Evolutionary conservation across 2,797 vertebrate species (phyloP).

Genomic region (Sphenodon punctatus): DNA sequence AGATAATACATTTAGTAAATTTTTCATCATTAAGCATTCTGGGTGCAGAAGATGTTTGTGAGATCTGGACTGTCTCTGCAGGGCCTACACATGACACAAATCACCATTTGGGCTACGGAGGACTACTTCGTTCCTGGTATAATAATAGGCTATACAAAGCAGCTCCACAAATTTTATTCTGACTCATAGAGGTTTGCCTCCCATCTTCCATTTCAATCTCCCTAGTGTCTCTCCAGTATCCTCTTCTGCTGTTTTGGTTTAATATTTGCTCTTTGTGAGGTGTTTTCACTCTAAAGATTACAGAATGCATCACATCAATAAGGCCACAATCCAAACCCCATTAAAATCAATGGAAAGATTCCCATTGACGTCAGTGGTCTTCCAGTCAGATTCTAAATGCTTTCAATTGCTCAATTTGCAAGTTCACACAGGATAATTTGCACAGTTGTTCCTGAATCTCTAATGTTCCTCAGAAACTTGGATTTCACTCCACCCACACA

Average conservation of each 20-base stretch:
- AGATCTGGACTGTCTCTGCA: no score
- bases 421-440: background rate
- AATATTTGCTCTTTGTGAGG: rapidly evolving
- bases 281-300: background rate
- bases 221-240: background rate
- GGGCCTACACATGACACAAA: no score
- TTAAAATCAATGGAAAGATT: rapidly evolving
- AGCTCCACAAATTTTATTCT: background rate
- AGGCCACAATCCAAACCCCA: rapidly evolving
- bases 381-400: rapidly evolving
- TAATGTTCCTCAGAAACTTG: background rate
- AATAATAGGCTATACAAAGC: no score
- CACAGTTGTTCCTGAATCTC: background rate
- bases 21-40: background rate
- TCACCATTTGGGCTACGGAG: background rate
- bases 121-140: no score
- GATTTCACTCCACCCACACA: background rate
- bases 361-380: background rate
- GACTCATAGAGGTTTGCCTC: background rate
- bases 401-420: background rate
- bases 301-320: background rate
- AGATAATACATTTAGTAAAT: no score
- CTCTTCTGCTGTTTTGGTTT: rapidly evolving
- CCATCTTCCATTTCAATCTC: no score
- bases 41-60: no score